These are phyloP conservation scores for Parasteatoda lunata DNA, from an alignment of 2,888 invertebrate species.

Conservation along the genomic window DNA sequence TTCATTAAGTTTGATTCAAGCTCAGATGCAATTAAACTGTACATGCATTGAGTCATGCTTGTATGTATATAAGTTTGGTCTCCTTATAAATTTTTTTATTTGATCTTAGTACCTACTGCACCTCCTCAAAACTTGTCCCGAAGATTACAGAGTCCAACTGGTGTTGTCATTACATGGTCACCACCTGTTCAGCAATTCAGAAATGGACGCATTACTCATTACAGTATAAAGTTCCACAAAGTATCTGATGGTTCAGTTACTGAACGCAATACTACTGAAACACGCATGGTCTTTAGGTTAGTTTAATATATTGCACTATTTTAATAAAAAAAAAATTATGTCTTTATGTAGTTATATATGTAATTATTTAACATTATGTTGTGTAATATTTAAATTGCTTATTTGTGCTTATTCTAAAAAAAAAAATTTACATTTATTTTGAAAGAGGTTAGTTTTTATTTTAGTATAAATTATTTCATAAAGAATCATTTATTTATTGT, in stretches of 20 bases:
- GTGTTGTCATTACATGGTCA: conserved; percentile 92
- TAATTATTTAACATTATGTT: not conserved
- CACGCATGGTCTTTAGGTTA: conserved; percentile 70
- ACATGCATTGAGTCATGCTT: not conserved
- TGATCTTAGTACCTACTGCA: conserved; percentile 74
- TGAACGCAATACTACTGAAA: conserved; percentile 83
- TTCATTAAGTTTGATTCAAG: too few species aligned
- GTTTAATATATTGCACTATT: not conserved
- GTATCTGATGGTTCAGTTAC: conserved; percentile 81
- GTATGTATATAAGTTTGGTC: not conserved
- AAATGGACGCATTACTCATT: conserved; percentile 94
- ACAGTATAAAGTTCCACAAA: conserved; percentile 93
- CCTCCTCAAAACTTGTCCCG: conserved; percentile 75
- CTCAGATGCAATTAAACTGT: too few species aligned
- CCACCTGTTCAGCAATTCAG: conserved; percentile 88
- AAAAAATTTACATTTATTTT: too few species aligned
- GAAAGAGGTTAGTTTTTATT: too few species aligned
- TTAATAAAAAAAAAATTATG: not conserved
- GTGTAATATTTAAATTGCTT: not conserved
- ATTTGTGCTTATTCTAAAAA: too few species aligned
- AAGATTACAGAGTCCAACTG: conserved; percentile 93
- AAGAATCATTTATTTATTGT: too few species aligned
- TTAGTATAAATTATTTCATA: too few species aligned
- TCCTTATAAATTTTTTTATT: conserved; percentile 3
- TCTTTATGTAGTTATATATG: not conserved